Percentiles rank a stretch among this genome's conserved stretches.
Conservation (phyloP, 2,113 vertebrate genomes). For the Nansenia antarctica region DNA sequence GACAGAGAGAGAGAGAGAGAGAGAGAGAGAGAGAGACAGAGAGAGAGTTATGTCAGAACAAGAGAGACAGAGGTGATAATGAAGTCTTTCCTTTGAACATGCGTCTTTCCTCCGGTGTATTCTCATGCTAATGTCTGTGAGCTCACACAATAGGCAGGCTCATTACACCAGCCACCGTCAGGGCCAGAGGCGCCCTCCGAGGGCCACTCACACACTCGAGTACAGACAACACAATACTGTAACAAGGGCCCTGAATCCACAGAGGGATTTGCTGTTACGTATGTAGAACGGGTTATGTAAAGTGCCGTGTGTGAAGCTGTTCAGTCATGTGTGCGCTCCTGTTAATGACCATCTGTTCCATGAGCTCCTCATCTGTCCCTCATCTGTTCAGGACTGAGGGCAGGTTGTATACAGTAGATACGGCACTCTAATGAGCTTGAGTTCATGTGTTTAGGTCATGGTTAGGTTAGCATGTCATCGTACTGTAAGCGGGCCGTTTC, state of each 20-base stretch:
- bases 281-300: too few species aligned
- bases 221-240: background rate
- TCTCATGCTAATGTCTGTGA: constrained; percentile 23
- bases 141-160: constrained; percentile 10
- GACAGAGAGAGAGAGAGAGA: background rate
- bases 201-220: background rate
- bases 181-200: background rate
- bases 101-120: background rate
- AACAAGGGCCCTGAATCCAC: background rate
- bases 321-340: constrained; percentile 51
- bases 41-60: background rate
- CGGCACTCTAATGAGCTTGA: too few species aligned
- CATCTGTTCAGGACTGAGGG: constrained; percentile 26
- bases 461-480: too few species aligned
- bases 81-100: background rate
- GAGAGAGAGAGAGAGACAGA: background rate
- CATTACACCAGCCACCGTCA: background rate
- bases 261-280: background rate
- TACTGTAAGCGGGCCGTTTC: too few species aligned
- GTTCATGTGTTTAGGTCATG: too few species aligned
- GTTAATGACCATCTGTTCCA: constrained; percentile 53
- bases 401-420: background rate
- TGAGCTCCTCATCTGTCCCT: constrained; percentile 41
- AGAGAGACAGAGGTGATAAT: background rate
- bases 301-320: constrained; percentile 31